Evolutionary conservation across 1,140 invertebrate species (phyloP), one percentile per base, ranked within the genome.

Genomic region (Saccostrea echinata): DNA sequence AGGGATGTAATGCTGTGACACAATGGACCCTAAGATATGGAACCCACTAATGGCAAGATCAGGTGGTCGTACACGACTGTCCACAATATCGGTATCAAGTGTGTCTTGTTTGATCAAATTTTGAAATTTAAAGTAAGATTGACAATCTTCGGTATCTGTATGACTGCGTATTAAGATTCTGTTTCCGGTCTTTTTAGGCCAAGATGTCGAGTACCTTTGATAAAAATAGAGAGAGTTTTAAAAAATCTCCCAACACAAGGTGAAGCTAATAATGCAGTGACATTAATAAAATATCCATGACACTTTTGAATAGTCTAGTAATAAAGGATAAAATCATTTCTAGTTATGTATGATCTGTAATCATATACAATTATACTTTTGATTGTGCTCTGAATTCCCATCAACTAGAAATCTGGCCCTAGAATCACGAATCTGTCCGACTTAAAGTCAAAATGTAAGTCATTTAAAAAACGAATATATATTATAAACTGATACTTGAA

Each of bases 41-140:
- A 64, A 21, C 57, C 57, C 57, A 6, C 21, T 64, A 64, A 76
- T 27, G 27, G 27, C 68, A 27, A 16, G 11, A 33, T 76, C 68
- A 76, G 24, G 27, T 76, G 13, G 30, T 11, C 27, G 18, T 18
- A 76, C n/a, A 68, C 27, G 4, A 24, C 68, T 16, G 16, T 76
- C 30, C 68, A 33, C 55, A 12, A 57, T 57, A n/a, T n/a, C 16
- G 16, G 18, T 76, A 76, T 76, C 68, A 76, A 33, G n/a, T n/a
- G 30, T 3, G 30, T 30, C 68, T 76, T 76, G 30, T 76, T 76
- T 76, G 68, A 76, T 76, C 24, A 27, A 76, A 33, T 33, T 76
- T 76, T 76, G 24, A 76, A 76, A 30, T 76, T 76, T 76, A 30
- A 76, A 76, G 30, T 27, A 16, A 76, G 68, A 76, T 76, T 76